Evolutionary conservation across 1,140 invertebrate species (phyloP), one percentile per base, ranked within the genome.

Genomic region (Dreissena polymorpha): DNA sequence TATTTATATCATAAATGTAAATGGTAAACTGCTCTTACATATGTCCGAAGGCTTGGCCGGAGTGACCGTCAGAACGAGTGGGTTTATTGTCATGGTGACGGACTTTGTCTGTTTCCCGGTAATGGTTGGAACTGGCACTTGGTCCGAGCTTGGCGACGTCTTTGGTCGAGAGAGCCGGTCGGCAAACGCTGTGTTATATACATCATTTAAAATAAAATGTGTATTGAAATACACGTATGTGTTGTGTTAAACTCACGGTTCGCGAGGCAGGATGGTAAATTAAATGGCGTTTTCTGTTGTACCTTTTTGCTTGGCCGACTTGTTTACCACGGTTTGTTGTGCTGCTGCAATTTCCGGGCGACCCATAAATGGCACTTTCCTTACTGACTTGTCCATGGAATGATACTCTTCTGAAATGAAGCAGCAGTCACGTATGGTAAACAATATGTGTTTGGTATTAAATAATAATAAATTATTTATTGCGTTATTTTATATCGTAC

Each of bases 291-390:
- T n/a, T 2, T 60, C 57, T 18, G 3, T 60, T 49, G 3, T 70
- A 78, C 76, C 76, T 78, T 78, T 78, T 53, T 78, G 76, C 55
- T 70, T 78, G 10, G 76, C 50, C 55, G 68, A 67, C 55, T 69
- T 78, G 50, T 78, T 78, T 2, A 49, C 76, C 8, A 67, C 8
- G 2, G 29, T 25, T 27, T 78, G 64, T 10, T 64, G 50, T 3
- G 65, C 63, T 12, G 76, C 39, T 21, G 67, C 76, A 39, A 53
- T 78, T 16, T 25, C 76, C 14, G 76, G 76, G 16, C 76, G 65
- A 0, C 76, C 76, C 76, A 78, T 78, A 27, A 69, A 78, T 27
- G 76, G 76, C 16, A 78, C 76, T 39, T 13, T 25, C 53, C 57
- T 18, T 23, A n/a, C 21, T n/a, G 16, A n/a, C 21, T 2, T 60